phyloP scores from a whole-genome alignment of 2,888 invertebrate species.

The Cantharis lateralis region DNA sequence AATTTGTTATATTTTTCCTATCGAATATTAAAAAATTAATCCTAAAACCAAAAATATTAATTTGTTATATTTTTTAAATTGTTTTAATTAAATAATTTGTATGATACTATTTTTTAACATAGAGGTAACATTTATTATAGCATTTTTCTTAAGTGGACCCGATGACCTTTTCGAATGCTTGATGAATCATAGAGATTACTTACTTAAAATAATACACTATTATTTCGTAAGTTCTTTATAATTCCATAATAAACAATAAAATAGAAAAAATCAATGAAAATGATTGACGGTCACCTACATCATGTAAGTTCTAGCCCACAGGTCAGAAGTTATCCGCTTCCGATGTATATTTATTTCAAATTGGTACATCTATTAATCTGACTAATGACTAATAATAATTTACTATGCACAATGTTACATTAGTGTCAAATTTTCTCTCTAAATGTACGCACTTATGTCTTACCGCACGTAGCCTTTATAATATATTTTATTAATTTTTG shows the following conservation, averaged over 20 bases:
- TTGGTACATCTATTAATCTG: neutral
- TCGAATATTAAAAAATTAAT: neutral
- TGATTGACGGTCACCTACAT: neutral
- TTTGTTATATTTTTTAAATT: neutral
- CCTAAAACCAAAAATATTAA: neutral
- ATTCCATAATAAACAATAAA: neutral
- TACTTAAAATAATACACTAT: neutral
- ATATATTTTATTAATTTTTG: conserved; percentile 10
- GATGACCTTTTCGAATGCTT: neutral
- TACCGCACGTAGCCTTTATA: conserved; percentile 18
- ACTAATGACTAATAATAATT: neutral
- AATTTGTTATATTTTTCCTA: neutral
- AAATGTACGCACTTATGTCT: conserved; percentile 10
- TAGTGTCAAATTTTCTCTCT: neutral
- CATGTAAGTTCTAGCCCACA: neutral
- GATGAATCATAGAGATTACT: neutral
- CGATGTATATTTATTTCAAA: neutral
- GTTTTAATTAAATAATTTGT: neutral
- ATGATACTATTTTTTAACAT: neutral
- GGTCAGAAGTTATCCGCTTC: neutral
- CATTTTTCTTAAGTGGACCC: neutral
- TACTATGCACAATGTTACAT: neutral
- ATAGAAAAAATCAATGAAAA: neutral
- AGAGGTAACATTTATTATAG: neutral
- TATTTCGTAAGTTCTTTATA: neutral